Evolutionary conservation across 2,113 vertebrate species (phyloP), one percentile per base, ranked within the genome.

Genomic region (Pristiophorus japonicus): DNA sequence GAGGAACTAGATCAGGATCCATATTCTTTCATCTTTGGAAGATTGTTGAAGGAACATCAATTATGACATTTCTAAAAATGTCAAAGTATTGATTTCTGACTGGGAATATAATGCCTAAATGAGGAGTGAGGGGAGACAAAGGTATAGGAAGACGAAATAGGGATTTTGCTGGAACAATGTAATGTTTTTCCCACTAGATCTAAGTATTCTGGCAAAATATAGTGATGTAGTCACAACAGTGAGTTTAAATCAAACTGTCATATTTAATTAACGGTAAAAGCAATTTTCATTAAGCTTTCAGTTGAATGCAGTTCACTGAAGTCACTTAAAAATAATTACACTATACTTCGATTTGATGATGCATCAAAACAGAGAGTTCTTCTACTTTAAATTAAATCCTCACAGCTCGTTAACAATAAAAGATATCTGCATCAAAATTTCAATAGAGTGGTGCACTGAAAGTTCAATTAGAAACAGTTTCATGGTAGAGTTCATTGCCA

Each of bases 381-480:
- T 94, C 30, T 45, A 70, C 65, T 73, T 94, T 94, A 94, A 94
- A 94, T 94, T 94, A 94, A 94, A 94, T 94, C 66, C 93, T 94
- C 93, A 94, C 93, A 94, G 93, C 93, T 94, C 93, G 93, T 94
- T 94, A 94, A 94, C 93, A 94, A 94, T 70, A 94, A 94, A 92
- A 94, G 93, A 94, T 94, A 94, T 94, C 93, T 30, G 93, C 93
- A 67, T 94, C 93, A 94, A 94, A 70, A 94, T 94, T 94, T 94
- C 93, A 94, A 94, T 94, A 51, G 66, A 94, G 93, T 67, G 66
- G 27, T 94, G 93, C 66, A 94, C 65, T 94, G 93, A 94, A 94
- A 94, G 93, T 94, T 94, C 93, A 94, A 94, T 94, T 94, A 94
- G 66, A 94, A 94, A 94, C 66, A 51, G 93, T 70, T 94, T 94